Percentiles rank a stretch among this genome's conserved stretches.
These are phyloP conservation scores for Heterodera carotae DNA, from an alignment of 1,140 invertebrate genomes.

Conservation along the genomic window DNA sequence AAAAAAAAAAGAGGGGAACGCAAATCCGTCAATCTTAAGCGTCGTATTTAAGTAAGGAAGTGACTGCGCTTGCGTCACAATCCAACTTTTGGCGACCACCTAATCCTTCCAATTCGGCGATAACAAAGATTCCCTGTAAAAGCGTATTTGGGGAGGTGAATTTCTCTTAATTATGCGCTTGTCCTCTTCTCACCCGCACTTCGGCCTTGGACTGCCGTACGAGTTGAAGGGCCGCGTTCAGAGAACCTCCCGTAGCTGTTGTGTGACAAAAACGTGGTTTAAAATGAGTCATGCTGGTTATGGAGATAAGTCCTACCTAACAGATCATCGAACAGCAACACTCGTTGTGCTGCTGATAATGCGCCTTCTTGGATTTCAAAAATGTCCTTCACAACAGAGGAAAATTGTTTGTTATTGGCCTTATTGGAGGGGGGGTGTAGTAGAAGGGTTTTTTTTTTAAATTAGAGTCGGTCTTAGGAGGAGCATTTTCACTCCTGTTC, in stretches of 20 bases:
- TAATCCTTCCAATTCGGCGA: conserved; percentile 19
- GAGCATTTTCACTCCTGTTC: no score
- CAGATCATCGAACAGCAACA: conserved; percentile 34
- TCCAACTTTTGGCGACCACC: conserved; percentile 5
- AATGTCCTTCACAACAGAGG: conserved; percentile 11
- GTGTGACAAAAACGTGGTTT: no score
- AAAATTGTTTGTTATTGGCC: conserved; percentile 15
- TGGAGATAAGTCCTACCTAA: conserved; percentile 25
- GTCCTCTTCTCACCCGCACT: neutral
- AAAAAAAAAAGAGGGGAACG: neutral
- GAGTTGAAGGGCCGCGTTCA: conserved; percentile 11
- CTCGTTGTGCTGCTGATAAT: conserved; percentile 5
- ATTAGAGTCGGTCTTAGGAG: no score
- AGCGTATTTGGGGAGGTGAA: no score
- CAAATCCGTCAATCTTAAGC: neutral
- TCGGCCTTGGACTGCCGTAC: conserved; percentile 5
- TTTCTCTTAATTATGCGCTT: no score
- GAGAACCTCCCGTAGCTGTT: conserved; percentile 16
- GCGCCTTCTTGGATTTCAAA: conserved; percentile 26
- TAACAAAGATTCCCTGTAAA: conserved; percentile 9
- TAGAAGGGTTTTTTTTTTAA: no score
- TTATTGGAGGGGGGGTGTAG: no score
- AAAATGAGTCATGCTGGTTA: no score
- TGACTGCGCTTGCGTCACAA: neutral
- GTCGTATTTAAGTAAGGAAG: conserved; percentile 11